Evolutionary conservation across 1,140 invertebrate species (phyloP).

Genomic region (Drosophila kanapiae): DNA sequence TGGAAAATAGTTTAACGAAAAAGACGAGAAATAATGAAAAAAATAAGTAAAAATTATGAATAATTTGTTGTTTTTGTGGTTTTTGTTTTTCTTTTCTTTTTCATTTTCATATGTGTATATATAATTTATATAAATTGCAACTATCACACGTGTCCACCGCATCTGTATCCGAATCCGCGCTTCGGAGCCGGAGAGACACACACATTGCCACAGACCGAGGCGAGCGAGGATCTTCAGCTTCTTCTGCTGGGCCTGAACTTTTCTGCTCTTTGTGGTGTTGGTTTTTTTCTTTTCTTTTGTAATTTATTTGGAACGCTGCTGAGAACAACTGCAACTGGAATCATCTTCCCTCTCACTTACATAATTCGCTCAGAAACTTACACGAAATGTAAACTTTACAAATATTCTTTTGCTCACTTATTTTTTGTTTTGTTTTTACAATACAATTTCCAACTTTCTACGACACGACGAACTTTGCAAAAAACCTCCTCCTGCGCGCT

Average conservation of each 20-base stretch:
- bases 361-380: constrained; percentile 50
- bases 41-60: constrained; percentile 58
- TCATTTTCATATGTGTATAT: constrained; percentile 69
- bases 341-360: constrained; percentile 51
- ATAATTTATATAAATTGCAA: constrained; percentile 84
- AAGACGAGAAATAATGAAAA: constrained; percentile 42
- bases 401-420: constrained; percentile 48
- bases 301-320: constrained; percentile 68
- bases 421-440: constrained; percentile 60
- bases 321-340: constrained; percentile 81
- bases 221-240: constrained; percentile 67
- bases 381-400: constrained; percentile 62
- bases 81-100: constrained; percentile 47
- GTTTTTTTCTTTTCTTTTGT: constrained; percentile 20
- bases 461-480: constrained; percentile 71
- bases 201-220: constrained; percentile 74
- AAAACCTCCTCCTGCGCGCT: constrained; percentile 43
- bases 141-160: constrained; percentile 78
- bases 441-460: constrained; percentile 73
- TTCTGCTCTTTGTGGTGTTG: constrained; percentile 41
- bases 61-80: constrained; percentile 58
- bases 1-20: constrained; percentile 61
- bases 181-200: constrained; percentile 61
- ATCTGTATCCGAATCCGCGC: constrained; percentile 18
- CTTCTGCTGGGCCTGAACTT: constrained; percentile 53